Base-by-base conservation (phyloP, 2,113 vertebrate species). In the Rhynchomys soricoides region DNA sequence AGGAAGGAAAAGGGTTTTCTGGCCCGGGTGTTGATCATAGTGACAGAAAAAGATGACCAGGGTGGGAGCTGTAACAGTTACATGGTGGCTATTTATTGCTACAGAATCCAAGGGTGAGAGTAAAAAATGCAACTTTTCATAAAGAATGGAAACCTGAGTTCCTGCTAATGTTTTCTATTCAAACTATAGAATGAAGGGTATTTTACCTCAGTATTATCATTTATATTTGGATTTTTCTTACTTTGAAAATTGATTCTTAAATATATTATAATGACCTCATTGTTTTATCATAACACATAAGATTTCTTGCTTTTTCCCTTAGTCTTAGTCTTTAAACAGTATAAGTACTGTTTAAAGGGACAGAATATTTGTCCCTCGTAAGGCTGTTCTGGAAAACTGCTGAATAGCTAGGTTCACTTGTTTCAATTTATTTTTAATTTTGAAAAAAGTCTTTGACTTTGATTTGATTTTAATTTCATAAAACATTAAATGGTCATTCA, bases 341-440 rank as follows among this genome's bases (percentile, higher is more conserved):
- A n/a, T 59, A 95, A 93, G 64, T 12, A 74, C 37, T 71, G 13
- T 43, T 93, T 90, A 90, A 93, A 90, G 50, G 55, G 52, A 68
- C 40, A 19, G 87, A 88, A 71, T 83, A 55, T 91, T 71, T 71
- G 62, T 62, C 82, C 70, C 24, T 52, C 22, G 4, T 70, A 43
- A n/a, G 9, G 9, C 68, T 90, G 40, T 52, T 96, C 43, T 71
- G n/a, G 43, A 24, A 95, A 55, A 19, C 87, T 95, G 52, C 16
- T 93, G 22, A 10, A 13, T 2, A 79, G 7, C 57, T 89, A 50
- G 22, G 1, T 66, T 89, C 9, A 19, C 34, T 95, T 40, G 5
- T 48, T 86, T 37, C 16, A 19, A 21, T 79, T 62, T 87, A 89
- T 89, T 94, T 96, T 94, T 89, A 66, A 91, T 73, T 85, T 96